Percentiles rank a stretch among this genome's conserved stretches.
Evolutionary conservation across 2,888 invertebrate species (phyloP).

Genomic region (Tetragonisca angustula): DNA sequence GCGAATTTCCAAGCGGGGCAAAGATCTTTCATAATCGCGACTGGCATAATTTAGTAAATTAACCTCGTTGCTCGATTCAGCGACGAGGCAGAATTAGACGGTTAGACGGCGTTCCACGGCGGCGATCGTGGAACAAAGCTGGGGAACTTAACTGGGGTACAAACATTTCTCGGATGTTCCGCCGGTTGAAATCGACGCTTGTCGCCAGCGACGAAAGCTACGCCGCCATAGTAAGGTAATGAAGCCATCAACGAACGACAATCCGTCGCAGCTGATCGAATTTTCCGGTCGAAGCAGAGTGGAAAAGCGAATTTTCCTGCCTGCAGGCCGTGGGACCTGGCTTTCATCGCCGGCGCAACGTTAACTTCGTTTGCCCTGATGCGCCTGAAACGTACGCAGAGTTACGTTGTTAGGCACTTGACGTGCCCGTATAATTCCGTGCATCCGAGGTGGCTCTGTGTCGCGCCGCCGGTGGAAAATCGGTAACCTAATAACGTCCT

Average conservation of each 20-base stretch:
- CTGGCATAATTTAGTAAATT: no score
- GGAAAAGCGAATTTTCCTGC: constrained; percentile 66
- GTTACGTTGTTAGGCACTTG: constrained; percentile 67
- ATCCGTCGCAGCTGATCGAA: constrained; percentile 67
- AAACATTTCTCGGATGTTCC: neutral
- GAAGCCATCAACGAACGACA: constrained; percentile 61
- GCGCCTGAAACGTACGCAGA: constrained; percentile 66
- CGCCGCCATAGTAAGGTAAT: constrained; percentile 50
- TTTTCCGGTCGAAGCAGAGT: constrained; percentile 56
- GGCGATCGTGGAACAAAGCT: no score
- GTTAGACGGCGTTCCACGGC: neutral
- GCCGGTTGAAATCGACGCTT: neutral
- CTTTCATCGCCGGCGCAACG: constrained; percentile 63
- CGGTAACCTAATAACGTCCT: constrained; percentile 49
- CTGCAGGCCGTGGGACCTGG: constrained; percentile 38
- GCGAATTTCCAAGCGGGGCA: neutral
- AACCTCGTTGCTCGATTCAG: neutral
- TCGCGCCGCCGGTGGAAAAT: constrained; percentile 27
- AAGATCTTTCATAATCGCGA: neutral
- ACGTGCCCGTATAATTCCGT: constrained; percentile 57
- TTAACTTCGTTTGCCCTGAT: constrained; percentile 68
- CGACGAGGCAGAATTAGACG: neutral
- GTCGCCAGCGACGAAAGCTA: neutral
- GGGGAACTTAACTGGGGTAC: neutral
- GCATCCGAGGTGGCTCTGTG: constrained; percentile 34